A percentile compares a stretch with the other conserved stretches of the same genome.
Evolutionary conservation across 2,113 vertebrate species (phyloP).

Genomic region (Calonectris borealis): DNA sequence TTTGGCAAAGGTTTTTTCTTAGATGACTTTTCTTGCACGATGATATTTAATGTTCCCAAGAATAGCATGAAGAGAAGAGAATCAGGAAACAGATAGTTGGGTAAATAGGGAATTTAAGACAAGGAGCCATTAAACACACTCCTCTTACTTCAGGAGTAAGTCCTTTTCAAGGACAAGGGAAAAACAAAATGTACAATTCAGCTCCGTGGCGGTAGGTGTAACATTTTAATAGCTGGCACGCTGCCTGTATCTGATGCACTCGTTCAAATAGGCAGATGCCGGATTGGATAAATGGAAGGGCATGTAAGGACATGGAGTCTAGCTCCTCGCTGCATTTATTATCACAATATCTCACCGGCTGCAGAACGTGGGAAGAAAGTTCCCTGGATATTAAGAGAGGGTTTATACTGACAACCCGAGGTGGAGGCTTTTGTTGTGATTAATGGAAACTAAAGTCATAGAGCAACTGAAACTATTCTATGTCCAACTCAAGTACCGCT

Average conservation of each 20-base stretch:
- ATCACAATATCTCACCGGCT: slow-evolving; percentile 25
- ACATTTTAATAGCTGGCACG: slow-evolving; percentile 62
- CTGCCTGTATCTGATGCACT: slow-evolving; percentile 63
- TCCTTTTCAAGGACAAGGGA: slow-evolving; percentile 50
- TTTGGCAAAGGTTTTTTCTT: not conserved
- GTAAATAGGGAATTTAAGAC: slow-evolving; percentile 36
- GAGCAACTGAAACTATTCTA: not conserved
- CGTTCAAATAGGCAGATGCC: slow-evolving; percentile 51
- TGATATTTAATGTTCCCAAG: not conserved
- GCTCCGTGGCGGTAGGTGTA: slow-evolving; percentile 29
- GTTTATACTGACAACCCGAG: not conserved
- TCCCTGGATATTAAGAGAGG: slow-evolving; percentile 20
- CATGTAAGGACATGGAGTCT: slow-evolving; percentile 56
- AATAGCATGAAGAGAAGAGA: not conserved
- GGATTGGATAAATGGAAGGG: slow-evolving; percentile 63
- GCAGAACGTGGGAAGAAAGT: slow-evolving; percentile 46
- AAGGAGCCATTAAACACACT: not conserved
- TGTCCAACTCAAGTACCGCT: not conserved
- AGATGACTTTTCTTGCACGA: not conserved
- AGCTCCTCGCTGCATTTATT: slow-evolving; percentile 54
- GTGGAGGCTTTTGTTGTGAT: slow-evolving; percentile 8
- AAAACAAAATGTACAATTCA: slow-evolving; percentile 58
- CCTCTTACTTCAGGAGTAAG: slow-evolving; percentile 22
- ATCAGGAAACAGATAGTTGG: not conserved
- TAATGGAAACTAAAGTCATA: not conserved